These are phyloP conservation scores for Oncorhynchus nerka DNA, from an alignment of 2,113 vertebrate species.

Conservation along the genomic window DNA sequence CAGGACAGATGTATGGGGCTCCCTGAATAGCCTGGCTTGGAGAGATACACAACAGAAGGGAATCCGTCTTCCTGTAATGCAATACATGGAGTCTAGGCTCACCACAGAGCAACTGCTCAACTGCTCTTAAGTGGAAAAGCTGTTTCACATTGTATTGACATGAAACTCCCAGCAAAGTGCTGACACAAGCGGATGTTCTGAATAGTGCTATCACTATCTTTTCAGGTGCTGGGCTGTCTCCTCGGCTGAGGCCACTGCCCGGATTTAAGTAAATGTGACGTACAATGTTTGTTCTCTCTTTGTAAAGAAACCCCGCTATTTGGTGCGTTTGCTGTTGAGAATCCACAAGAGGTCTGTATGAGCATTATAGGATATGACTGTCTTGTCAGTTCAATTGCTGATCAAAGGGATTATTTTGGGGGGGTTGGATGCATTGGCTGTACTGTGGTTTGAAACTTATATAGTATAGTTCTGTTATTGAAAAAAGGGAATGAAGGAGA, in stretches of 20 bases:
- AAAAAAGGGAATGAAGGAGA: too few species aligned
- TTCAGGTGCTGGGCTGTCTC: constrained; percentile 35
- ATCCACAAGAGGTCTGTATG: constrained; percentile 19
- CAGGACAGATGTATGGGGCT: constrained; percentile 27
- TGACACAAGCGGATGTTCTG: constrained; percentile 46
- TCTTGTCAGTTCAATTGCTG: constrained; percentile 8
- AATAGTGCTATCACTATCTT: constrained; percentile 26
- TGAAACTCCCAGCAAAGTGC: constrained; percentile 17
- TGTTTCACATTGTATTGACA: constrained; percentile 20
- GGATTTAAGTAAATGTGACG: constrained; percentile 29
- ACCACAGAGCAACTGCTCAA: constrained; percentile 33
- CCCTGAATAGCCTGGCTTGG: constrained; percentile 28
- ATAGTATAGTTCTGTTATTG: too few species aligned
- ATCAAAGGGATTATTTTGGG: too few species aligned
- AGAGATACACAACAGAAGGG: constrained; percentile 22
- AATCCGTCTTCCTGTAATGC: neutral
- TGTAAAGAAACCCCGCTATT: neutral
- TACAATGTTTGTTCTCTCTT: constrained; percentile 6
- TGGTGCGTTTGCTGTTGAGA: constrained; percentile 5
- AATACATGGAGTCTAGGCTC: too few species aligned
- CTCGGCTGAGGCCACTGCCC: constrained; percentile 25
- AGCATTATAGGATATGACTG: neutral
- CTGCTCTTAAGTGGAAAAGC: constrained; percentile 30
- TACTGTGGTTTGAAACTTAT: too few species aligned
- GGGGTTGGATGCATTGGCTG: too few species aligned